Evolutionary conservation across 2,797 vertebrate genomes (phyloP).

Genomic region (Pipistrellus kuhlii): DNA sequence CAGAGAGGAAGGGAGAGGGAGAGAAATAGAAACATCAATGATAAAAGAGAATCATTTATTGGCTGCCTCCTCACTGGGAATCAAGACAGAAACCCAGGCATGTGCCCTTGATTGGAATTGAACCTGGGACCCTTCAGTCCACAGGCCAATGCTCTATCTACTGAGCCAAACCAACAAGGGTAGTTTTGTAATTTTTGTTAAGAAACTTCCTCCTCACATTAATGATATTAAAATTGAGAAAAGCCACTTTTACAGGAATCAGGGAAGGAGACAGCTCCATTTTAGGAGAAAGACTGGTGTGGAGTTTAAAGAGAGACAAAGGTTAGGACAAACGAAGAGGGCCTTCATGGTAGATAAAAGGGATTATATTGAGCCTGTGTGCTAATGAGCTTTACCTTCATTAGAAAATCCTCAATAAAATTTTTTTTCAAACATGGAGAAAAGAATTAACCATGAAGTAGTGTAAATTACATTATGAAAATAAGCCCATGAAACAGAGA

Average conservation of each 20-base stretch:
- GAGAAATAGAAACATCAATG: too few relatives aligned
- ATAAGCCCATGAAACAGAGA: constrained; percentile 17
- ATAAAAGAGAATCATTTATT: too few relatives aligned
- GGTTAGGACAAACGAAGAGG: background rate
- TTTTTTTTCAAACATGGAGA: background rate
- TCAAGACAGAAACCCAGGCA: too few relatives aligned
- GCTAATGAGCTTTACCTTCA: background rate
- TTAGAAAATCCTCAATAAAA: constrained; percentile 46
- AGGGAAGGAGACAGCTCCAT: background rate
- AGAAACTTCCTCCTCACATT: background rate
- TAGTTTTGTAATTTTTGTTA: background rate
- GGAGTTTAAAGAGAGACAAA: background rate
- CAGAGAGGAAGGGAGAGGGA: too few relatives aligned
- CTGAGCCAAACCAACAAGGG: too few relatives aligned
- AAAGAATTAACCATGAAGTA: constrained; percentile 2
- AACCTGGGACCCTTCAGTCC: too few relatives aligned
- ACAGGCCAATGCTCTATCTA: too few relatives aligned
- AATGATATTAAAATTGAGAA: background rate
- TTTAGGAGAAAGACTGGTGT: background rate
- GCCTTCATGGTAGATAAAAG: background rate
- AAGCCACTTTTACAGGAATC: background rate
- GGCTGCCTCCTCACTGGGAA: too few relatives aligned
- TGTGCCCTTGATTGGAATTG: too few relatives aligned
- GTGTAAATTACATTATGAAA: constrained; percentile 63
- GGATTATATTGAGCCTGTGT: background rate